phyloP scores from a whole-genome alignment of 2,113 vertebrate species.

The Cyphomyrus discorhynchus region DNA sequence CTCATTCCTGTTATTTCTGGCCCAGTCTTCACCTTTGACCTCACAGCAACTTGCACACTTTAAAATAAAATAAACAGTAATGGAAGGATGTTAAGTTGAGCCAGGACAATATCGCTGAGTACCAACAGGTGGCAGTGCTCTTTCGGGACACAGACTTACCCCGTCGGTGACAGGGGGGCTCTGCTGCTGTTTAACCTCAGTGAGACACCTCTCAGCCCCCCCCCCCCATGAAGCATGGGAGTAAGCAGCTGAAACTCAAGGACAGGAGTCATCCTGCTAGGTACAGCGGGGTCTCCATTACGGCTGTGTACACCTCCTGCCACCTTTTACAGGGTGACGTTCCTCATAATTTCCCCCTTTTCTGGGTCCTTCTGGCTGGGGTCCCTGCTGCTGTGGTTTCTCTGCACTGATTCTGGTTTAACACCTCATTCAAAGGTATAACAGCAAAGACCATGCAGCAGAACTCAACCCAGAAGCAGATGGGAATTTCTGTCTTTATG shows the following conservation, averaged over 20 bases:
- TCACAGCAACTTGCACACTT: constrained; percentile 50
- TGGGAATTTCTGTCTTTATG: background rate
- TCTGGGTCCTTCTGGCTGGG: background rate
- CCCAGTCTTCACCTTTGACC: constrained; percentile 42
- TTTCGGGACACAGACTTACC: background rate
- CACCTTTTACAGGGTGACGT: background rate
- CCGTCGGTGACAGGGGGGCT: background rate
- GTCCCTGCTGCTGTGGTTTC: background rate
- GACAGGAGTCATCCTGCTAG: background rate
- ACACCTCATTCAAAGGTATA: background rate
- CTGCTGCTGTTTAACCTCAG: background rate
- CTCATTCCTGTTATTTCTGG: background rate
- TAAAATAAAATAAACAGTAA: constrained; percentile 13
- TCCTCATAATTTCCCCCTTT: background rate
- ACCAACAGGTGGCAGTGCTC: background rate
- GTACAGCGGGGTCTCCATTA: background rate
- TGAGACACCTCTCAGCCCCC: background rate
- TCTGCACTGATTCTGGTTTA: background rate
- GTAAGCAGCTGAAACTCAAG: background rate
- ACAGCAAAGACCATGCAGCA: background rate
- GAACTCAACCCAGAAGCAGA: background rate
- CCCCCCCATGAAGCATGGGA: background rate
- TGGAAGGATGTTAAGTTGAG: background rate
- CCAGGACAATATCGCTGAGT: background rate
- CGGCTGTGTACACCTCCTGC: background rate